Conservation (phyloP, 2,113 vertebrate species). For the Heterochromis multidens region DNA sequence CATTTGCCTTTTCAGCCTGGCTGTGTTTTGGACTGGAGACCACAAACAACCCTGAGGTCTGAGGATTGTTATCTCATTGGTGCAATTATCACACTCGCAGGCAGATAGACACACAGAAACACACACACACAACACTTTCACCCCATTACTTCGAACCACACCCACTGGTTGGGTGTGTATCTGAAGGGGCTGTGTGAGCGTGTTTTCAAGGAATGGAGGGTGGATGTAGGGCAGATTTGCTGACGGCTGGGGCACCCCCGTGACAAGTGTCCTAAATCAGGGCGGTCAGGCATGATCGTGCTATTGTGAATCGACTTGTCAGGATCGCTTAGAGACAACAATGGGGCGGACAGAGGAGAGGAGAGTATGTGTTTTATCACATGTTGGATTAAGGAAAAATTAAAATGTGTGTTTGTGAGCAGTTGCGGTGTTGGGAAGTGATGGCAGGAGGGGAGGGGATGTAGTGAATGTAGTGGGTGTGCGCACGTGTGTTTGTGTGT, state of each 20-base stretch:
- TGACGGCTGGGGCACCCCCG: conserved; percentile 26
- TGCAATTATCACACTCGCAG: conserved; percentile 62
- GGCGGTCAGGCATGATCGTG: conserved; percentile 61
- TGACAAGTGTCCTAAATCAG: conserved; percentile 62
- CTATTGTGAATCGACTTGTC: conserved; percentile 70
- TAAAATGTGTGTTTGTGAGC: conserved; percentile 24
- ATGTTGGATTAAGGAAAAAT: conserved; percentile 12
- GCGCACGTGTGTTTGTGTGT: conserved; percentile 16
- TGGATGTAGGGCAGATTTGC: conserved; percentile 32
- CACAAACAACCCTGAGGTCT: conserved; percentile 70
- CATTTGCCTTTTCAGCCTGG: conserved; percentile 35
- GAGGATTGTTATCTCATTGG: conserved; percentile 79
- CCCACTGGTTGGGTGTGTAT: conserved; percentile 25
- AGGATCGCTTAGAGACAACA: conserved; percentile 69
- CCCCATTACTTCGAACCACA: conserved; percentile 33
- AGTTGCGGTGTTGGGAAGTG: conserved; percentile 19
- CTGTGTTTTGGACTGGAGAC: conserved; percentile 60
- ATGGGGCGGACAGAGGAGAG: conserved; percentile 19
- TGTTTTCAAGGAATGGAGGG: conserved; percentile 15
- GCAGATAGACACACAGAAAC: conserved; percentile 9
- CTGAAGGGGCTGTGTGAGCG: background rate
- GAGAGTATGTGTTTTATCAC: conserved; percentile 12
- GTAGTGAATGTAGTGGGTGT: background rate
- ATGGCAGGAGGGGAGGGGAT: background rate
- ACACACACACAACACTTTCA: conserved; percentile 29